Evolutionary conservation across 2,113 vertebrate species (phyloP), one percentile per base, ranked within the genome.

Genomic region (Gallinago paraguaiae): DNA sequence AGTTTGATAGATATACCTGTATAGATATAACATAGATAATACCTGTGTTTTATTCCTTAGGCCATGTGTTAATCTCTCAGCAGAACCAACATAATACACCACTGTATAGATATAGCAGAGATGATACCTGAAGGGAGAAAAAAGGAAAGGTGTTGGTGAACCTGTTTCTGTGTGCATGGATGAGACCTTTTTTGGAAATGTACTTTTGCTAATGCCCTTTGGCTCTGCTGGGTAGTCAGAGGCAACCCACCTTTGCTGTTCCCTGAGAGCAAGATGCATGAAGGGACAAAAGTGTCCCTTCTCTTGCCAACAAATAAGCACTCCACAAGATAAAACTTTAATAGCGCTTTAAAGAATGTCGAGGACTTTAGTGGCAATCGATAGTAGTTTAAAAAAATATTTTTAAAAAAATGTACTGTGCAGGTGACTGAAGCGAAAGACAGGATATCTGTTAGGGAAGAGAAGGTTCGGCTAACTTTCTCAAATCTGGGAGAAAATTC

Each of bases 401-500:
- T 45, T 45, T 45, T 19, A 46, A 46, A 11, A 82, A 93, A 96
- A 80, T 3, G 0, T 77, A 39, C 63, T n/a, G 25, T 86, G 63
- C 59, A 76, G n/a, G 31, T 86, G 51, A 93, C 54, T 25, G 22
- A 91, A 93, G 82, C 4, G 6, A 80, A 95, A 92, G 76, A 77
- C 28, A 56, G 61, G 48, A 74, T 84, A 71, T 75, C 61, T n/a
- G n/a, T 16, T 87, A 43, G 57, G 82, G 67, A 95, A 70, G 28
- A 45, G 46, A 86, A 88, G 31, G 6, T 80, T 91, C 28, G 4
- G 28, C 53, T 88, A 79, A 74, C 41, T 92, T 91, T 93, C 86
- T 92, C 33, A 91, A 74, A 93, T 39, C 30, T 88, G 79, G 37
- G 81, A 92, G 51, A 86, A 84, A 93, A 92, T 82, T 92, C 86